Evolutionary conservation across 1,140 invertebrate species (phyloP).

Genomic region (Euura lappo): DNA sequence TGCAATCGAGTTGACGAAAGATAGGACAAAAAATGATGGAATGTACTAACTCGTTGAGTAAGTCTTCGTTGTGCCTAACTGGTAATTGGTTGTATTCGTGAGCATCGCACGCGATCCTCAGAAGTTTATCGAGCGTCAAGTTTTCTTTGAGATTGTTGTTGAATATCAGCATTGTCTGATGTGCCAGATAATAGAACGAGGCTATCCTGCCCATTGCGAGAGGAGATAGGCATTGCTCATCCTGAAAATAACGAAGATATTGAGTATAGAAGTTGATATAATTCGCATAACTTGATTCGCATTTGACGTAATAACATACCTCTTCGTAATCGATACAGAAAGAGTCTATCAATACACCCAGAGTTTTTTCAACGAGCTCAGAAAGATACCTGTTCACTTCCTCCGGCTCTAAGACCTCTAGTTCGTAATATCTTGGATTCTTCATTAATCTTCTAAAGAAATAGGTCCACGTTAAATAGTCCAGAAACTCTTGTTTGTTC

Average conservation of each 20-base stretch:
- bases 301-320: conserved; percentile 36
- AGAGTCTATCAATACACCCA: conserved; percentile 75
- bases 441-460: conserved; percentile 92
- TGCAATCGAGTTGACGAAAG: not conserved
- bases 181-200: conserved; percentile 97
- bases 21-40: conserved; percentile 15
- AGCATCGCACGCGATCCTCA: conserved; percentile 82
- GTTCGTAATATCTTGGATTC: conserved; percentile 93
- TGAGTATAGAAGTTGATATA: not conserved
- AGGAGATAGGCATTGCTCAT: conserved; percentile 72
- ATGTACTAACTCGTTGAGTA: conserved; percentile 80
- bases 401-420: conserved; percentile 78
- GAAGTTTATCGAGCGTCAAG: conserved; percentile 74
- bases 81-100: conserved; percentile 95
- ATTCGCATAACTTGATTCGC: not conserved
- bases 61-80: conserved; percentile 97
- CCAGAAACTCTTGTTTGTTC: conserved; percentile 91
- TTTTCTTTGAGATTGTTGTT: conserved; percentile 69
- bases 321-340: conserved; percentile 77
- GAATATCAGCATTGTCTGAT: conserved; percentile 90
- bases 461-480: conserved; percentile 99
- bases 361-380: conserved; percentile 77
- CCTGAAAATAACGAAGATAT: conserved; percentile 55
- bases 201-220: conserved; percentile 92
- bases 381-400: conserved; percentile 79